Percentiles rank a stretch among this genome's conserved stretches.
These are phyloP conservation scores for Pseudococcus jackbeardsleyi DNA, from an alignment of 2,888 invertebrate genomes.

Conservation along the genomic window DNA sequence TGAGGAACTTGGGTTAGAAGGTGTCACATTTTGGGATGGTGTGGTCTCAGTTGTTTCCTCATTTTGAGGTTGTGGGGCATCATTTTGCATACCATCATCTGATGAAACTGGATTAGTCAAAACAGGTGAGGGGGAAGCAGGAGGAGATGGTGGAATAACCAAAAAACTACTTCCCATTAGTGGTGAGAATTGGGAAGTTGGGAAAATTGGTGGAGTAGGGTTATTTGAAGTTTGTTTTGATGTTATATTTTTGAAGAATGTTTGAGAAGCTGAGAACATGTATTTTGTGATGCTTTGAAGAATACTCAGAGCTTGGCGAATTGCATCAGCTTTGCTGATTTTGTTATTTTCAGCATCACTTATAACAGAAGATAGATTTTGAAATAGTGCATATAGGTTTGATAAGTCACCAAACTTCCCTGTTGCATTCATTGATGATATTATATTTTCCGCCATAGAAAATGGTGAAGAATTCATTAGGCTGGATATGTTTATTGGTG, in stretches of 20 bases:
- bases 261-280: background rate
- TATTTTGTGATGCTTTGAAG: background rate
- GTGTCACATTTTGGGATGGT: background rate
- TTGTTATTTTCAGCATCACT: background rate
- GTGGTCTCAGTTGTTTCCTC: background rate
- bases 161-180: conserved; percentile 25
- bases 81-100: too few species aligned
- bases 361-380: background rate
- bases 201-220: background rate
- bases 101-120: background rate
- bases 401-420: conserved; percentile 11
- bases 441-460: too few species aligned
- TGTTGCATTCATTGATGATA: background rate
- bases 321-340: background rate
- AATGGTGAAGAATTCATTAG: too few species aligned
- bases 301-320: background rate
- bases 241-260: background rate
- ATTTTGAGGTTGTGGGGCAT: background rate
- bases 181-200: background rate
- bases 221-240: background rate
- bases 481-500: too few species aligned
- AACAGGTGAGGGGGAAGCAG: background rate
- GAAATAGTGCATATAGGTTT: background rate
- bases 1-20: background rate
- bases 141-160: background rate